phyloP scores from a whole-genome alignment of 1,140 invertebrate species.

The Ips nitidus region DNA sequence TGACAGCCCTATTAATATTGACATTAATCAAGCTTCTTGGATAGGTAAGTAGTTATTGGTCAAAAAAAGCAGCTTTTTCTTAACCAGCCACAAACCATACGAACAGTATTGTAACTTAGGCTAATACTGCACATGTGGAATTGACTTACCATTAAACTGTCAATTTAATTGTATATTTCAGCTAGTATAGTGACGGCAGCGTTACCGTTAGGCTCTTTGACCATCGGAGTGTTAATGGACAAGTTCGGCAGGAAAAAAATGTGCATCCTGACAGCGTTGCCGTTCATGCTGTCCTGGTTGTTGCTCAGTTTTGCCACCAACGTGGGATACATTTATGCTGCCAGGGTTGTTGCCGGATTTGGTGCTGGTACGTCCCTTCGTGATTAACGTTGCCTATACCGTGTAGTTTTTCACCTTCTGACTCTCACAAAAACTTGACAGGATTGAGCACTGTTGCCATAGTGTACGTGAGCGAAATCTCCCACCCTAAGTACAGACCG shows the following conservation, averaged over 20 bases:
- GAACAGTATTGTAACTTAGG: not conserved
- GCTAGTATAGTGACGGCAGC: conserved; percentile 61
- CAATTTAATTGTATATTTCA: conserved; percentile 39
- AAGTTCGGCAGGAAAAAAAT: conserved; percentile 63
- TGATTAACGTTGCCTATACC: too few species aligned
- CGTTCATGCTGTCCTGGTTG: conserved; percentile 61
- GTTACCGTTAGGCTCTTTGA: conserved; percentile 57
- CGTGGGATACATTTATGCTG: conserved; percentile 54
- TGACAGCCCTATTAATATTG: conserved; percentile 43
- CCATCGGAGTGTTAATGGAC: conserved; percentile 63
- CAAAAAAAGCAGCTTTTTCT: too few species aligned
- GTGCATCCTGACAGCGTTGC: conserved; percentile 58
- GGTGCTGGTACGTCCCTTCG: conserved; percentile 48
- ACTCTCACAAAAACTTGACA: conserved; percentile 5
- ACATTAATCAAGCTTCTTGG: conserved; percentile 53
- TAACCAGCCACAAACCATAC: not conserved
- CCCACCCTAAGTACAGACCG: conserved; percentile 56
- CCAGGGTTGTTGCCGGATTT: conserved; percentile 57
- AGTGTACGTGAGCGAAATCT: conserved; percentile 62
- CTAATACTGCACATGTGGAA: not conserved
- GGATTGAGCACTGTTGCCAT: conserved; percentile 57
- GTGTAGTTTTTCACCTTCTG: not conserved
- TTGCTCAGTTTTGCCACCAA: conserved; percentile 53
- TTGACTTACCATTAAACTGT: too few species aligned
- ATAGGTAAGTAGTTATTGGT: conserved; percentile 51